Evolutionary conservation across 2,113 vertebrate genomes (phyloP).

Genomic region (Rhineura floridana): DNA sequence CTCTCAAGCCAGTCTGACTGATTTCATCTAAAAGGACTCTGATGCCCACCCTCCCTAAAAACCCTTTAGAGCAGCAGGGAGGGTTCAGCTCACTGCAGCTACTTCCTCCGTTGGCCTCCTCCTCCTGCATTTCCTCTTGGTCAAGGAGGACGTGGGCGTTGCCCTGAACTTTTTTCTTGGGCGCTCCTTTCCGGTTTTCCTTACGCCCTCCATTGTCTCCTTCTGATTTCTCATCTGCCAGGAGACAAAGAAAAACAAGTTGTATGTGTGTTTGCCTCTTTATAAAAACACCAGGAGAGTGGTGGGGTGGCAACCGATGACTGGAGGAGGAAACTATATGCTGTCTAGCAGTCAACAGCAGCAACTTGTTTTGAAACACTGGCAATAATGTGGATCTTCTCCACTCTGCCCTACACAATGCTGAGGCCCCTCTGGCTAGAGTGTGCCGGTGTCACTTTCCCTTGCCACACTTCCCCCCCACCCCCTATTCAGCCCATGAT

Average conservation of each 20-base stretch:
- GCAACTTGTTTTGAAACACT: not conserved
- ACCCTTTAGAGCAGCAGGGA: conserved; percentile 27
- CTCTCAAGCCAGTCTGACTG: not conserved
- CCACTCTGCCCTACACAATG: not conserved
- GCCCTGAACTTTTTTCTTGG: conserved; percentile 43
- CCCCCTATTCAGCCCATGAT: not conserved
- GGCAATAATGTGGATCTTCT: not conserved
- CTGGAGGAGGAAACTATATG: not conserved
- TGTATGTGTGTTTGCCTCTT: not conserved
- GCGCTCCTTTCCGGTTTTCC: conserved; percentile 42
- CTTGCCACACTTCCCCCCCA: not conserved
- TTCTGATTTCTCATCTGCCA: conserved; percentile 51
- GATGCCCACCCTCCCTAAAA: not conserved
- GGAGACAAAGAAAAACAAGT: conserved; percentile 49
- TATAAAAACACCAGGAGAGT: conserved; percentile 2
- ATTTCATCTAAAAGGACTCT: not conserved
- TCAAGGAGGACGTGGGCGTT: conserved; percentile 34
- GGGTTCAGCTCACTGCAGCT: conserved; percentile 57
- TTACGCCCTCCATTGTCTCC: conserved; percentile 33
- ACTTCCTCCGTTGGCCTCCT: conserved; percentile 5
- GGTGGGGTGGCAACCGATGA: not conserved
- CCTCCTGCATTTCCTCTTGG: conserved; percentile 38
- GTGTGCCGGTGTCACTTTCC: not conserved
- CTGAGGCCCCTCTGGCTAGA: not conserved
- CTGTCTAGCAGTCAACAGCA: not conserved